Percentiles rank a stretch among this genome's conserved stretches.
Conservation (phyloP, 2,888 invertebrate species). For the Mantis religiosa region DNA sequence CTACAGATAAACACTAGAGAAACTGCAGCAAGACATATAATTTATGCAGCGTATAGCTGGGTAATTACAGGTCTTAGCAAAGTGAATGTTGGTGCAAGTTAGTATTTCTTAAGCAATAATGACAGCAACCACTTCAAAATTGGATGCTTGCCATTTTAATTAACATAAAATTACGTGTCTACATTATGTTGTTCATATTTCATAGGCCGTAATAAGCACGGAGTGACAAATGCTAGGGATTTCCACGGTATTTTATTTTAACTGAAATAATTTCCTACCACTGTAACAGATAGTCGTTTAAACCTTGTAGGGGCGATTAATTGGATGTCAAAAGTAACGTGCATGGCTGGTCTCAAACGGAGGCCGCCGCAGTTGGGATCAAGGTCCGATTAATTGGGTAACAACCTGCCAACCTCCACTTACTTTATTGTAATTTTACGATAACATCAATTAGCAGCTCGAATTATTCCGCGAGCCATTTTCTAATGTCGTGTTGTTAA, state of each 20-base stretch:
- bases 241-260: background rate
- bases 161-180: background rate
- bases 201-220: background rate
- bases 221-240: background rate
- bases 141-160: background rate
- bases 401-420: background rate
- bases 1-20: too few relatives aligned
- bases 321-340: background rate
- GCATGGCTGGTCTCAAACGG: background rate
- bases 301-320: background rate
- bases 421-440: background rate
- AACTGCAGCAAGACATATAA: too few relatives aligned
- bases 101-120: too few relatives aligned
- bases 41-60: too few relatives aligned
- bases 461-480: background rate
- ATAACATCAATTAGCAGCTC: background rate
- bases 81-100: too few relatives aligned
- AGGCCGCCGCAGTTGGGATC: background rate
- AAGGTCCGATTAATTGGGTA: background rate
- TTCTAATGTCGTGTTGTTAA: background rate
- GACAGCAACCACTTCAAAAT: background rate
- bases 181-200: background rate
- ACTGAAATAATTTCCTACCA: background rate
- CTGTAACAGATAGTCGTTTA: background rate
- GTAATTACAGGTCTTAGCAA: too few relatives aligned